Base-by-base conservation (phyloP, 2,888 invertebrate genomes). In the Euzetes globulus region DNA sequence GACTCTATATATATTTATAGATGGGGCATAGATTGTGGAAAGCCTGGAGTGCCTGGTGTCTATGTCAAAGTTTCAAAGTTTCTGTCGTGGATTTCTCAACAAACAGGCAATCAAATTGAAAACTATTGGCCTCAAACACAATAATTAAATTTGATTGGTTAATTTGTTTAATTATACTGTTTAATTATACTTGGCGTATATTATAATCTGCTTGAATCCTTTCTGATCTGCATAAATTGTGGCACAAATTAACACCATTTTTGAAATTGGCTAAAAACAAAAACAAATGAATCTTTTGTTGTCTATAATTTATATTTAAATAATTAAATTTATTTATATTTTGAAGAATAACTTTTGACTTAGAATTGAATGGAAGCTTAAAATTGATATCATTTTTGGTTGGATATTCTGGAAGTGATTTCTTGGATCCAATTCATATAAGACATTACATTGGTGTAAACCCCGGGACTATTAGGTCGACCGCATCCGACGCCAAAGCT, bases 11-110 rank as follows among this genome's bases (percentile, higher is more conserved):
- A n/a, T n/a, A n/a, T n/a, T n/a, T n/a, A 81, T 17, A 81, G 82
- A 0, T 82, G 82, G 82, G 82, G 82, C 6, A 80, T 82, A 5
- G 81, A 80, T 17, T 82, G 82, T 78, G 82, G 81, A 13, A 78
- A 79, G 13, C 80, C 80, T 1, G 80, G 80, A 33, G 80, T 81
- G 17, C 82, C 82, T 0, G 82, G 82, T 7, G 80, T 82, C 4
- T 82, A 82, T 77, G 81, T 82, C n/a, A 80, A 80, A 27, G 78
- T 82, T 27, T 79, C 80, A 29, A 79, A 80, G 27, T 82, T 77
- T 55, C 11, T 78, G 29, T 76, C 77, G 11, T 79, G 79, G 79
- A 79, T 79, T 9, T 72, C 76, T 41, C 63, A 76, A 25, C 72
- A 27, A 17, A 79, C 79, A 1, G 77, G 76, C 1, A 22, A 37